A percentile compares a stretch with the other conserved stretches of the same genome.
Evolutionary conservation across 2,888 invertebrate genomes (phyloP).

Genomic region (Ochropacha duplaris): DNA sequence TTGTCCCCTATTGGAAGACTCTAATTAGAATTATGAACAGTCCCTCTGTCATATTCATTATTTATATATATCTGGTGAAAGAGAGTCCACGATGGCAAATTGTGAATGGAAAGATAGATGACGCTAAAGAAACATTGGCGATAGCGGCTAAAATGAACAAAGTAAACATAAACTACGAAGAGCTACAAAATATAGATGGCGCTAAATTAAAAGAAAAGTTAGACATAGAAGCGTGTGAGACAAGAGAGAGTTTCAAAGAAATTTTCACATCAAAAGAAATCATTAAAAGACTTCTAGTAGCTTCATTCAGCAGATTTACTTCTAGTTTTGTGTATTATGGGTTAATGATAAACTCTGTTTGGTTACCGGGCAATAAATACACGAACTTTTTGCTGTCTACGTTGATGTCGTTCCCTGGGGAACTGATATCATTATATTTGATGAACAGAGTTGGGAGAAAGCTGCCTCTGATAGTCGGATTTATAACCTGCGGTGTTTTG

Average conservation of each 20-base stretch:
- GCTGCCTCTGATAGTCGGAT: slow-evolving; percentile 55
- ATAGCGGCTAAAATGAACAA: slow-evolving; percentile 55
- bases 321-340: slow-evolving; percentile 68
- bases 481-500: slow-evolving; percentile 46
- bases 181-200: slow-evolving; percentile 46
- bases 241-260: slow-evolving; percentile 47
- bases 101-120: slow-evolving; percentile 53
- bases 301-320: slow-evolving; percentile 51
- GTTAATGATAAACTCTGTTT: slow-evolving; percentile 64
- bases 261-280: slow-evolving; percentile 57
- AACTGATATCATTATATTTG: slow-evolving; percentile 54
- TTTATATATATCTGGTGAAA: slow-evolving; percentile 45
- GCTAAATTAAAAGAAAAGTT: slow-evolving; percentile 50
- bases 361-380: slow-evolving; percentile 66
- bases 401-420: slow-evolving; percentile 70
- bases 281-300: slow-evolving; percentile 49
- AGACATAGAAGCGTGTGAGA: slow-evolving; percentile 47
- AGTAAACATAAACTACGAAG: slow-evolving; percentile 46
- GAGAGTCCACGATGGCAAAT: slow-evolving; percentile 73
- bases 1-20: slow-evolving; percentile 62
- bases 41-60: slow-evolving; percentile 54
- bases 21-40: slow-evolving; percentile 58
- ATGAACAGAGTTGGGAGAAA: slow-evolving; percentile 69
- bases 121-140: slow-evolving; percentile 51
- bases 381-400: slow-evolving; percentile 63